Percentiles rank a stretch among this genome's conserved stretches.
Conservation (phyloP, 1,140 invertebrate species). For the Philopotamus ludificatus region DNA sequence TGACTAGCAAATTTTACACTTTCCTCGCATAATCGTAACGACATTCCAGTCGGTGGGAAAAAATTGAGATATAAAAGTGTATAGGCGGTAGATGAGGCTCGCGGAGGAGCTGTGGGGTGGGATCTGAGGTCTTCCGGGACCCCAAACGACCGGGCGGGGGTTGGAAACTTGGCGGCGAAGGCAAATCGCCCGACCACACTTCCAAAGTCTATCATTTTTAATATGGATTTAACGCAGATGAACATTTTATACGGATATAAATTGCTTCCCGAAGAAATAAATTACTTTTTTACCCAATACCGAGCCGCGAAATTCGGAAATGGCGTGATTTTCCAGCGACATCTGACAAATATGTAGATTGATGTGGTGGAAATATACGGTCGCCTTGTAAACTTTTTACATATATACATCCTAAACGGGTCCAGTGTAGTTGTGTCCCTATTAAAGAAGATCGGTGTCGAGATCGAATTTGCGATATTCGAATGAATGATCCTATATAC, state of each 20-base stretch:
- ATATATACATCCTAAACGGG: no score
- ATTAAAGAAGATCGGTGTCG: no score
- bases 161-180: conserved; percentile 11
- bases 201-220: background rate
- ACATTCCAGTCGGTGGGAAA: conserved; percentile 18
- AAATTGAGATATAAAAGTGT: conserved; percentile 31
- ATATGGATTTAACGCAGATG: background rate
- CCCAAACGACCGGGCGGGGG: conserved; percentile 5
- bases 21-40: conserved; percentile 15
- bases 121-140: conserved; percentile 9
- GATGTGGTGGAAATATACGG: no score
- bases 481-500: no score
- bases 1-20: conserved; percentile 29
- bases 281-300: no score
- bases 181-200: background rate
- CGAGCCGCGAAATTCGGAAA: background rate
- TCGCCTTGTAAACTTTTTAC: no score
- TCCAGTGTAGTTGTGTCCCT: no score
- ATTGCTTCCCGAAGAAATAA: no score
- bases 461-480: no score
- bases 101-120: no score
- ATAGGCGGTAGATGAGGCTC: no score
- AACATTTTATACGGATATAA: background rate
- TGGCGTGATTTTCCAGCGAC: background rate
- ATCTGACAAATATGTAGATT: no score